Conservation (phyloP, 1,140 invertebrate species). For the Zaprionus ghesquierei region DNA sequence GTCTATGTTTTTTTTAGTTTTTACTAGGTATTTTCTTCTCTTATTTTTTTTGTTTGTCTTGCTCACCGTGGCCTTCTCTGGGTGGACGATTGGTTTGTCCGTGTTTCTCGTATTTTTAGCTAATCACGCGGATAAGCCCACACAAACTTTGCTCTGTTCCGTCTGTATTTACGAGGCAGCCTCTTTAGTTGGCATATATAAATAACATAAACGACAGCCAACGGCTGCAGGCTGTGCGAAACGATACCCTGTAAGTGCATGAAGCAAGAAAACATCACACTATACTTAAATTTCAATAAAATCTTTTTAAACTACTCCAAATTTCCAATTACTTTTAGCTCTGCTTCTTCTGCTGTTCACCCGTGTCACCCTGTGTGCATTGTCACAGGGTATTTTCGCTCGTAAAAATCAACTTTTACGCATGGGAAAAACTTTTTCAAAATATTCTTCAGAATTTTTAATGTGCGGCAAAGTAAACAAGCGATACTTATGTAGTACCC, state of each 20-base stretch:
- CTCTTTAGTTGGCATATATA: slow-evolving; percentile 17
- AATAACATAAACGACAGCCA: slow-evolving; percentile 19
- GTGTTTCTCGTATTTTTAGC: slow-evolving; percentile 58
- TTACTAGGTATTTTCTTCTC: neutral
- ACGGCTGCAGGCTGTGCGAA: neutral
- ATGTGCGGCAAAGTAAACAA: slow-evolving; percentile 59
- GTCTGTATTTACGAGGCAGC: slow-evolving; percentile 17
- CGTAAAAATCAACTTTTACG: slow-evolving; percentile 41
- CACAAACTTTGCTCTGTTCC: slow-evolving; percentile 24
- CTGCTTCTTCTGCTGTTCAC: neutral
- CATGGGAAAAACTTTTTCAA: slow-evolving; percentile 30
- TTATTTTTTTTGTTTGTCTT: slow-evolving; percentile 4
- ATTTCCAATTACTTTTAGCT: neutral
- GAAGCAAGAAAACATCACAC: too few relatives aligned
- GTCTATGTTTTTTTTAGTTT: neutral
- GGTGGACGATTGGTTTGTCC: slow-evolving; percentile 16
- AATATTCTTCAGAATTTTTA: slow-evolving; percentile 46
- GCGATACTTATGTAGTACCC: slow-evolving; percentile 42
- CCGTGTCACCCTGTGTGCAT: neutral
- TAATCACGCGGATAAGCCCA: slow-evolving; percentile 67
- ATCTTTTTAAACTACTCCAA: neutral
- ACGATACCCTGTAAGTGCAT: slow-evolving; percentile 4
- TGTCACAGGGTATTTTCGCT: slow-evolving; percentile 16
- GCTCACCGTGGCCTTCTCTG: slow-evolving; percentile 18
- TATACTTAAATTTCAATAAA: too few relatives aligned